Evolutionary conservation across 2,797 vertebrate species (phyloP), one percentile per base, ranked within the genome.

Genomic region (Tangara arthus): DNA sequence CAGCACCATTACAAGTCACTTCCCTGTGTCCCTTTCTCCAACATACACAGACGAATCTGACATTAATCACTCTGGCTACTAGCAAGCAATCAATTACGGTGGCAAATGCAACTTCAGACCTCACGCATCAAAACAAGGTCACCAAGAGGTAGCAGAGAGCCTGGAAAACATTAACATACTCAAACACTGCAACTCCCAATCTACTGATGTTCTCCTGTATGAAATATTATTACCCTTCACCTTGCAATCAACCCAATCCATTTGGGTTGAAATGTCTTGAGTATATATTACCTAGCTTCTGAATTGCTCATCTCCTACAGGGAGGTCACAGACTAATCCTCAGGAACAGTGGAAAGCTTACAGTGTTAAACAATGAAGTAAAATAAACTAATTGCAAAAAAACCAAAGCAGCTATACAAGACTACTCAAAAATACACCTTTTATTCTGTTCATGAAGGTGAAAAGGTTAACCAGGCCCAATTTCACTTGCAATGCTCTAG

Each of bases 71-170:
- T 76, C 66, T 59, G 59, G 78, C 73, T 79, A 79, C 89, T 20
- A 87, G 83, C 47, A 42, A 90, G 81, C 81, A 84, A 94, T 93
- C 92, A 93, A 87, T 89, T 92, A 87, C 68, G 60, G 66, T 41
- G 44, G 21, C 56, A 92, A 95, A 71, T 27, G 82, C 82, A 92
- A 92, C 87, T 92, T 85, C 79, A 90, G 91, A 91, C 69, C 75
- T 87, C 65, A 66, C 80, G 42, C 55, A 82, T 91, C 86, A 91
- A 83, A 94, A 87, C 85, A 95, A 94, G 93, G 90, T 95, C 94
- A 95, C 47, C 59, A 82, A 86, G 66, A 93, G 85, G 88, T 79
- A 81, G 82, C 61, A 89, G 60, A 85, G 41, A 80, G 79, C 65
- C 76, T 71, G 68, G 71, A 82, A 94, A 91, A 64, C 64, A 89